Evolutionary conservation across 2,113 vertebrate species (phyloP).

Genomic region (Sorex araneus): DNA sequence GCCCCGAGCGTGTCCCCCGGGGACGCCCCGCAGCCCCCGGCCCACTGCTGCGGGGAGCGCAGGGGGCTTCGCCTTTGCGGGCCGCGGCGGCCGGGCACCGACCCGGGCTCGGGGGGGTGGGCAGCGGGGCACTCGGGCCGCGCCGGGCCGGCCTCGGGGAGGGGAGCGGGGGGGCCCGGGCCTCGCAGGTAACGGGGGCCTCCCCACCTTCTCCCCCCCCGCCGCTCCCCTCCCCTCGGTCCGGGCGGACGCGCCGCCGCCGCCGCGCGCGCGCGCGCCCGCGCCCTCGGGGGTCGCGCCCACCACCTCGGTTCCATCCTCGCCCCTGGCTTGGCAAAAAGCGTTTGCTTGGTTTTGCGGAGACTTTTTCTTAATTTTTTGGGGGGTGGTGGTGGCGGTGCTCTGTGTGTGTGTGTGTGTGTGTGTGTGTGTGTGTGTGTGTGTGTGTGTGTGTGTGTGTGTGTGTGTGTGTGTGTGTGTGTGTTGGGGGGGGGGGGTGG

Average conservation of each 20-base stretch:
- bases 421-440: no score
- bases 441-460: no score
- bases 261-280: no score
- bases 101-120: neutral
- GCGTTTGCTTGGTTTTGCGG: conserved; percentile 64
- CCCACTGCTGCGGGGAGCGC: conserved; percentile 52
- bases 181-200: conserved; percentile 84
- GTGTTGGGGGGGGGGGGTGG: neutral
- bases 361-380: conserved; percentile 59
- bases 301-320: neutral
- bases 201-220: conserved; percentile 49
- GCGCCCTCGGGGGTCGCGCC: neutral
- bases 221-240: neutral
- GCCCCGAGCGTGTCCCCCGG: neutral
- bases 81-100: conserved; percentile 61
- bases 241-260: no score
- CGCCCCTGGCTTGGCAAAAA: neutral
- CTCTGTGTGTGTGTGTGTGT: no score
- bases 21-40: conserved; percentile 31
- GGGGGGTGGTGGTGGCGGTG: no score
- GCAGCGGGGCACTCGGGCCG: conserved; percentile 38
- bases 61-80: conserved; percentile 87
- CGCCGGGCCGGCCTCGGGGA: neutral
- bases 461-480: no score
- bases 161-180: conserved; percentile 76